phyloP scores from a whole-genome alignment of 2,888 invertebrate species.

The Euproctis similis region DNA sequence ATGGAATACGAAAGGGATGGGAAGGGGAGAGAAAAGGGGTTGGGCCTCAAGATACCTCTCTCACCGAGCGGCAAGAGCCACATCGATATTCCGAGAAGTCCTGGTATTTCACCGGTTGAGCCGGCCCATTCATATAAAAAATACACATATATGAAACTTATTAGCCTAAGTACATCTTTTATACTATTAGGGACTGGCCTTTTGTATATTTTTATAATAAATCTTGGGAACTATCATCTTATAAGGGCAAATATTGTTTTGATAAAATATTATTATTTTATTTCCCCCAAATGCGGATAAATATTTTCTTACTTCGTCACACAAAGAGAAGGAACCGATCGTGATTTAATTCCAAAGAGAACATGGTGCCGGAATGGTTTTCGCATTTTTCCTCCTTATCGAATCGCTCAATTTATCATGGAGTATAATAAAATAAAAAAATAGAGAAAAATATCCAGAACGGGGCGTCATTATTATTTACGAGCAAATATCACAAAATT shows the following conservation, averaged over 20 bases:
- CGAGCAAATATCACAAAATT: slow-evolving; percentile 5
- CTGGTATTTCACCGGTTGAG: too few species aligned
- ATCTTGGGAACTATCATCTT: slow-evolving; percentile 4
- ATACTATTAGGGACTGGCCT: too few species aligned
- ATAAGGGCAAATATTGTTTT: slow-evolving; percentile 2
- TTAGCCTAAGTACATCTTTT: too few species aligned
- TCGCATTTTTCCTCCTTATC: slow-evolving; percentile 6
- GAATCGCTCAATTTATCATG: slow-evolving; percentile 3
- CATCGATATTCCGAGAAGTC: too few species aligned
- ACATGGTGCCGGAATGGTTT: slow-evolving; percentile 12
- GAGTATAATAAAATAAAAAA: slow-evolving; percentile 3
- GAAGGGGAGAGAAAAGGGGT: too few species aligned
- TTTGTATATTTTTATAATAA: slow-evolving; percentile 3
- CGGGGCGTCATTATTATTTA: slow-evolving; percentile 7
- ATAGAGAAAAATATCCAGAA: too few species aligned
- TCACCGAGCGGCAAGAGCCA: too few species aligned
- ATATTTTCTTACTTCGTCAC: slow-evolving; percentile 14
- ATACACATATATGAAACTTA: too few species aligned
- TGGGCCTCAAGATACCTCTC: too few species aligned
- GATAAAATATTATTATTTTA: slow-evolving; percentile 14
- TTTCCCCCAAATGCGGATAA: slow-evolving; percentile 3
- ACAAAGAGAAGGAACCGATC: slow-evolving; percentile 4
- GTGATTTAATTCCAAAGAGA: slow-evolving; percentile 16
- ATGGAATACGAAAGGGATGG: too few species aligned
- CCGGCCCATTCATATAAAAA: too few species aligned